Percentiles rank a stretch among this genome's conserved stretches.
These are phyloP conservation scores for Anabacerthia variegaticeps DNA, from an alignment of 2,797 vertebrate genomes.

Conservation along the genomic window DNA sequence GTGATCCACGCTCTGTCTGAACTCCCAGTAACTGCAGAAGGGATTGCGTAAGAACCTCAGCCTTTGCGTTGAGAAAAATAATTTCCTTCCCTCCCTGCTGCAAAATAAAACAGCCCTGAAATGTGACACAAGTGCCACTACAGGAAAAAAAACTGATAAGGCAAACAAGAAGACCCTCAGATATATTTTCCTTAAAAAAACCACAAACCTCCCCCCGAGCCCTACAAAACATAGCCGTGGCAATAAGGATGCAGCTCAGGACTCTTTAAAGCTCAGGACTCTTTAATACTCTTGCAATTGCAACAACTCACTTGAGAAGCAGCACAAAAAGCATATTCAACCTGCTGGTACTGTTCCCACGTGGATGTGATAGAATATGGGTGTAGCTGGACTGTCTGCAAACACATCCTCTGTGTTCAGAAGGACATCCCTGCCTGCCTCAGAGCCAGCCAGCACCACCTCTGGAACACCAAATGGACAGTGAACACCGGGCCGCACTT, in stretches of 20 bases:
- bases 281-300: not conserved
- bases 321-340: not conserved
- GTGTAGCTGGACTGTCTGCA: slow-evolving; percentile 27
- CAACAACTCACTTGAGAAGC: not conserved
- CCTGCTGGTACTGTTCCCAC: slow-evolving; percentile 2
- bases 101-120: not conserved
- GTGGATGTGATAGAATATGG: slow-evolving; percentile 58
- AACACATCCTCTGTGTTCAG: slow-evolving; percentile 15
- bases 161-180: not conserved
- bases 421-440: slow-evolving; percentile 56
- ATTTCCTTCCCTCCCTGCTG: not conserved
- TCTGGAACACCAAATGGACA: slow-evolving; percentile 39
- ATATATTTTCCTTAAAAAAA: not conserved
- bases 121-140: not conserved
- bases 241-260: not conserved
- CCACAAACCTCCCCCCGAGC: not conserved
- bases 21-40: slow-evolving; percentile 32
- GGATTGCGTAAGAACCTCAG: slow-evolving; percentile 35
- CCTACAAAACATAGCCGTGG: not conserved
- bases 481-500: slow-evolving; percentile 53
- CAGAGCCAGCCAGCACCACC: slow-evolving; percentile 54
- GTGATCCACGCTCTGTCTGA: slow-evolving; percentile 22
- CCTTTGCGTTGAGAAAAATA: not conserved
- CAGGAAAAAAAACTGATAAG: not conserved
- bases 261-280: not conserved